Conservation (phyloP, 2,888 invertebrate genomes). For the Cabera pusaria region DNA sequence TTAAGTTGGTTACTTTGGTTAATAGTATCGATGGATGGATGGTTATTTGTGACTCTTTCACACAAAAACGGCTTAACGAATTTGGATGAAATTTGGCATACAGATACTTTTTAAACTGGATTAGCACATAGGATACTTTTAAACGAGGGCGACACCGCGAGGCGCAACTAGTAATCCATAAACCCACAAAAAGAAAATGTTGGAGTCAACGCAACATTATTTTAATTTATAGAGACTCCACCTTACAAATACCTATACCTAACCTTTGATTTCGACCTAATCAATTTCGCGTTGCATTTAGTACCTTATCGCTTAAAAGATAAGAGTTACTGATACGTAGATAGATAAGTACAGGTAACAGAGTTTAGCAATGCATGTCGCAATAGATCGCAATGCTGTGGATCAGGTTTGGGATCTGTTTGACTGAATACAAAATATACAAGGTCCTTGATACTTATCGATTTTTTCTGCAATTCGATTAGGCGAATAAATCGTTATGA, state of each 20-base stretch:
- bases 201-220: constrained; percentile 3
- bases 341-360: constrained; percentile 23
- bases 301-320: constrained; percentile 20
- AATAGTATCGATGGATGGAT: too few relatives aligned
- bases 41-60: too few relatives aligned
- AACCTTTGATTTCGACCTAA: constrained; percentile 26
- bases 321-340: constrained; percentile 25
- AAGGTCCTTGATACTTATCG: constrained; percentile 57
- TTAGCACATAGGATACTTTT: too few relatives aligned
- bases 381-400: constrained; percentile 52
- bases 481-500: constrained; percentile 25
- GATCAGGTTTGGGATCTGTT: constrained; percentile 54
- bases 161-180: too few relatives aligned
- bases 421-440: constrained; percentile 44
- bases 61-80: too few relatives aligned
- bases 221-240: constrained; percentile 15
- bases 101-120: too few relatives aligned
- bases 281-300: constrained; percentile 19
- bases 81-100: too few relatives aligned
- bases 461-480: constrained; percentile 34
- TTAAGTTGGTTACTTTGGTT: too few relatives aligned
- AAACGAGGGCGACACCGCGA: too few relatives aligned
- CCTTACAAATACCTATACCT: constrained; percentile 24
- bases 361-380: constrained; percentile 41
- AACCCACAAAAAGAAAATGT: constrained; percentile 9